phyloP scores from a whole-genome alignment of 1,140 invertebrate species.

The Cydia strobilella region DNA sequence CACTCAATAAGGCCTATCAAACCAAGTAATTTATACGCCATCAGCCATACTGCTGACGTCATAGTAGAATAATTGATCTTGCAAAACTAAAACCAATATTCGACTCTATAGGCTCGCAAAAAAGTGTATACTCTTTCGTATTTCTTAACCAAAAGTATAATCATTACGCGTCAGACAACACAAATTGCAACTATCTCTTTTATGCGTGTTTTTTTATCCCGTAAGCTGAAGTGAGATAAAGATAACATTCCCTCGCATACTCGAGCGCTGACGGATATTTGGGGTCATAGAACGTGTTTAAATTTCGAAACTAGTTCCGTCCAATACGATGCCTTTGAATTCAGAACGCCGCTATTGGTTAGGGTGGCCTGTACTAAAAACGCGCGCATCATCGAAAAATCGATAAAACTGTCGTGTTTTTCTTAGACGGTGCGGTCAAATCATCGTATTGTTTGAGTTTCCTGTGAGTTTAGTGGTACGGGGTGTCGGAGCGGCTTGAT shows the following conservation, averaged over 20 bases:
- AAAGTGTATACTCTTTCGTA: slow-evolving; percentile 30
- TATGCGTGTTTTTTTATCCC: slow-evolving; percentile 45
- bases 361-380: slow-evolving; percentile 57
- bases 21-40: slow-evolving; percentile 25
- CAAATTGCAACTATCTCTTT: slow-evolving; percentile 48
- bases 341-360: slow-evolving; percentile 68
- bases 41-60: slow-evolving; percentile 26
- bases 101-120: background rate
- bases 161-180: slow-evolving; percentile 20
- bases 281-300: slow-evolving; percentile 76
- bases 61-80: slow-evolving; percentile 18
- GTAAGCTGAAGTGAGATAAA: slow-evolving; percentile 58
- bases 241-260: slow-evolving; percentile 48
- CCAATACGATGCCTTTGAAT: slow-evolving; percentile 71
- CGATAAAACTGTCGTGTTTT: slow-evolving; percentile 58
- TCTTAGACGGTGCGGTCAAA: background rate
- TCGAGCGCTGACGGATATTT: slow-evolving; percentile 53
- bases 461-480: slow-evolving; percentile 52
- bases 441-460: slow-evolving; percentile 34
- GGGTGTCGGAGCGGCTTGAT: slow-evolving; percentile 47
- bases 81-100: slow-evolving; percentile 8
- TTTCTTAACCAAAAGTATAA: slow-evolving; percentile 28
- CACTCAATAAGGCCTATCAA: slow-evolving; percentile 26
- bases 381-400: slow-evolving; percentile 48
- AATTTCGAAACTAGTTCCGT: slow-evolving; percentile 75